Percentiles rank a stretch among this genome's conserved stretches.
These are phyloP conservation scores for Spicauda simplicius DNA, from an alignment of 2,888 invertebrate genomes.

Conservation along the genomic window DNA sequence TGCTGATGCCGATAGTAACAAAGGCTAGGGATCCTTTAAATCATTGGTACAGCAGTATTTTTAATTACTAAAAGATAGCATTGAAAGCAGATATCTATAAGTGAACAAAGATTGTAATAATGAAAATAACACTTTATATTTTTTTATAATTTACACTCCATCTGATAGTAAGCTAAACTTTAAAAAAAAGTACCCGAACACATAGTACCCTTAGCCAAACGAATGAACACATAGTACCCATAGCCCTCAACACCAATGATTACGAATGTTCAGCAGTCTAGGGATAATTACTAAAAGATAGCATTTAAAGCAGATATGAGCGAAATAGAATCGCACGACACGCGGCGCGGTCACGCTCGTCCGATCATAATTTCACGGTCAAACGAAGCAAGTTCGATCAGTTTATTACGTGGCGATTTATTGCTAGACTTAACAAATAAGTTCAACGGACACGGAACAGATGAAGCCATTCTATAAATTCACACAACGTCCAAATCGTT, in stretches of 20 bases:
- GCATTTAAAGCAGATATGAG: constrained; percentile 26
- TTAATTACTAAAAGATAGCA: too few relatives aligned
- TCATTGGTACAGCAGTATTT: too few relatives aligned
- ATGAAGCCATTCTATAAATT: constrained; percentile 12
- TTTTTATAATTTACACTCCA: too few relatives aligned
- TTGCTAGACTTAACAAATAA: constrained; percentile 58
- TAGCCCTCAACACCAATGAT: background rate
- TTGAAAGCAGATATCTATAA: too few relatives aligned
- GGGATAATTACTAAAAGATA: constrained; percentile 21
- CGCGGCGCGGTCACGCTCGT: constrained; percentile 69
- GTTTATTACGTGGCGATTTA: constrained; percentile 66
- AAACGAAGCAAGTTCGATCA: constrained; percentile 73
- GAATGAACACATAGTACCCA: background rate
- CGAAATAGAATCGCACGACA: constrained; percentile 46
- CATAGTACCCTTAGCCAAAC: too few relatives aligned
- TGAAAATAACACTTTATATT: too few relatives aligned
- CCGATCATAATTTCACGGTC: constrained; percentile 77
- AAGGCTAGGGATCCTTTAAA: too few relatives aligned
- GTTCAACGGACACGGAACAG: constrained; percentile 62
- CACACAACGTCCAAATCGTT: constrained; percentile 9
- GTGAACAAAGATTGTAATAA: too few relatives aligned
- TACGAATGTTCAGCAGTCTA: constrained; percentile 20
- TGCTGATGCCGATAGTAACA: too few relatives aligned
- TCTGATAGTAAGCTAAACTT: too few relatives aligned
- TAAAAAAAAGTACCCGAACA: too few relatives aligned